A percentile compares a stretch with the other conserved stretches of the same genome.
Conservation (phyloP, 2,888 invertebrate genomes). For the Synergus umbraculus region DNA sequence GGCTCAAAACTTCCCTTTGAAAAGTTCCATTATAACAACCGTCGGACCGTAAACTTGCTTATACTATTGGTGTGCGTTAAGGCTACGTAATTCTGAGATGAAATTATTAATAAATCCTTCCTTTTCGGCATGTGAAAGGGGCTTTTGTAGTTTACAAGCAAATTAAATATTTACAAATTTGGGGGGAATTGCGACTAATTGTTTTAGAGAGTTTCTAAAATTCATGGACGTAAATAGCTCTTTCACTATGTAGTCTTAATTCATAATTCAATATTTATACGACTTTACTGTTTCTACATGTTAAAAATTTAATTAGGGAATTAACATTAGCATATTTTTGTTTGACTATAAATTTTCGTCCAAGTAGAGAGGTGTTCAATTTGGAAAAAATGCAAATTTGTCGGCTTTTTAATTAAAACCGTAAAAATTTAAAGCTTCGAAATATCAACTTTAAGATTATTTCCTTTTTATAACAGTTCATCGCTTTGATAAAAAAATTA, state of each 20-base stretch:
- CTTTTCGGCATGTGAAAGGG: conserved; percentile 19
- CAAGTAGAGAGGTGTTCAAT: not conserved
- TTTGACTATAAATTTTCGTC: not conserved
- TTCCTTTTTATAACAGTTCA: not conserved
- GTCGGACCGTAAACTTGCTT: conserved; percentile 35
- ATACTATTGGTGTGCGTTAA: conserved; percentile 33
- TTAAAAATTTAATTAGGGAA: not conserved
- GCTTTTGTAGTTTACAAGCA: not conserved
- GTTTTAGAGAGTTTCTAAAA: conserved; percentile 18
- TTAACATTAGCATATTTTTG: not conserved
- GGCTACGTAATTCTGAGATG: conserved; percentile 25
- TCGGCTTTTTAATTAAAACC: not conserved
- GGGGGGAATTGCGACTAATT: not conserved
- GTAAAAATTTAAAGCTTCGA: not conserved
- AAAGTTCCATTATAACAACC: conserved; percentile 34
- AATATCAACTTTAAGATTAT: conserved; percentile 1
- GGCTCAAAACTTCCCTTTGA: conserved; percentile 34
- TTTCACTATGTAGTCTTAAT: not conserved
- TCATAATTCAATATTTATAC: conserved; percentile 21
- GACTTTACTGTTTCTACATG: not conserved
- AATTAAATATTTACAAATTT: conserved; percentile 29
- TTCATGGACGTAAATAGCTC: conserved; percentile 14
- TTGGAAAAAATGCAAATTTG: not conserved
- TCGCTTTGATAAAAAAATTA: not conserved
- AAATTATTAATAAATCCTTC: conserved; percentile 31